phyloP scores from a whole-genome alignment of 37 sponge, comb jelly and placozoan genomes.

The Geodia barretti region DNA sequence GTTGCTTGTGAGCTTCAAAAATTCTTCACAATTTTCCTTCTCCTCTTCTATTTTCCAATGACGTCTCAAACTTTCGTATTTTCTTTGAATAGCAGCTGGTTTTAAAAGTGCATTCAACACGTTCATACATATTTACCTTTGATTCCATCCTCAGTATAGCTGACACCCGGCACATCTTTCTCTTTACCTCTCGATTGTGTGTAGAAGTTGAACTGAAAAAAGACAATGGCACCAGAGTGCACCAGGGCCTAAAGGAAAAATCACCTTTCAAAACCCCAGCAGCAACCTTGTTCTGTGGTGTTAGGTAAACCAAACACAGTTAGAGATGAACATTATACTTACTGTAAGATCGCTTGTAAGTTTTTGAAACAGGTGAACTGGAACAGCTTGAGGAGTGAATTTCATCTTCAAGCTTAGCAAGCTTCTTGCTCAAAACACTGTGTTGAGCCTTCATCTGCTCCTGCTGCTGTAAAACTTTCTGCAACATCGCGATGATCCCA shows the following conservation, averaged over 20 bases:
- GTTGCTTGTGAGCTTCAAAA: background rate
- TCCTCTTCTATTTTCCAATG: slow-evolving; percentile 17
- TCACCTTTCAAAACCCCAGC: too few species aligned
- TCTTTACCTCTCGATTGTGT: too few species aligned
- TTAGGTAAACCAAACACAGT: too few species aligned
- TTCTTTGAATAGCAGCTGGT: slow-evolving; percentile 23
- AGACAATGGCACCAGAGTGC: background rate
- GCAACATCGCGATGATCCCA: too few species aligned
- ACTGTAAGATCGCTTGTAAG: background rate
- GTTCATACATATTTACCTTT: background rate
- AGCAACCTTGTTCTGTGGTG: too few species aligned
- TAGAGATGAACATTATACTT: too few species aligned
- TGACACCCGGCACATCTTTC: too few species aligned
- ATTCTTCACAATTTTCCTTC: background rate
- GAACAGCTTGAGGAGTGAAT: background rate
- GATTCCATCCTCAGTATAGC: slow-evolving; percentile 17
- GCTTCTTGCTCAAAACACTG: background rate
- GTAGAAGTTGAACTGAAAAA: background rate
- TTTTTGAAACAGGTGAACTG: background rate
- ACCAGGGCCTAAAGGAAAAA: background rate
- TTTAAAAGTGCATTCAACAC: background rate
- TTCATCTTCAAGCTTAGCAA: too few species aligned
- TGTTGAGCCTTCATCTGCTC: background rate
- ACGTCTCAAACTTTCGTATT: slow-evolving; percentile 27
- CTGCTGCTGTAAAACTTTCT: background rate